These are phyloP conservation scores for Brachionichthys hirsutus DNA, from an alignment of 2,113 vertebrate genomes.

Conservation along the genomic window DNA sequence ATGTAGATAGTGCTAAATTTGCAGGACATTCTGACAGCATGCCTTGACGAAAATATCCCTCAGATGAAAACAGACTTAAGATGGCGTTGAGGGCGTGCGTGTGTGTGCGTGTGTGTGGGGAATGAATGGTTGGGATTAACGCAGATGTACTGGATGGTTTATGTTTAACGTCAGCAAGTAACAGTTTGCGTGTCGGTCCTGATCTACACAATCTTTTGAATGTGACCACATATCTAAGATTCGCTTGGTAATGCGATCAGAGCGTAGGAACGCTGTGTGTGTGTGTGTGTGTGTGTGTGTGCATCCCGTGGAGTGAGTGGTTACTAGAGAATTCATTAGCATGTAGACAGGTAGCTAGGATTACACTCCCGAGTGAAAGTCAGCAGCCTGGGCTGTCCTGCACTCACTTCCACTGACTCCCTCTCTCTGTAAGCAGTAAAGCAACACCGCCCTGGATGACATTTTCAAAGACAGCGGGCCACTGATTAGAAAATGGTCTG, in stretches of 20 bases:
- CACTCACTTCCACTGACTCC: slow-evolving; percentile 23
- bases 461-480: slow-evolving; percentile 73
- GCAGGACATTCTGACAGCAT: slow-evolving; percentile 62
- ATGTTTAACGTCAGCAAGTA: too few species aligned
- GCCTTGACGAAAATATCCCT: slow-evolving; percentile 50
- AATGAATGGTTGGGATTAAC: slow-evolving; percentile 1
- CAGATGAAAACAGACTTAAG: slow-evolving; percentile 60
- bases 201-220: slow-evolving; percentile 3
- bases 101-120: slow-evolving; percentile 5
- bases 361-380: slow-evolving; percentile 76
- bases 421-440: slow-evolving; percentile 49
- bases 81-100: not conserved
- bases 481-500: slow-evolving; percentile 80
- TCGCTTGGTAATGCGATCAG: slow-evolving; percentile 46
- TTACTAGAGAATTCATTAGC: slow-evolving; percentile 80
- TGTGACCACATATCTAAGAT: slow-evolving; percentile 31
- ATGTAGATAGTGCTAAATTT: slow-evolving; percentile 70
- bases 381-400: slow-evolving; percentile 58
- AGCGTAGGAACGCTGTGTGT: not conserved
- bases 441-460: slow-evolving; percentile 67
- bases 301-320: slow-evolving; percentile 58
- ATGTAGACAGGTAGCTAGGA: slow-evolving; percentile 76
- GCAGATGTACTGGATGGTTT: not conserved
- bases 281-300: slow-evolving; percentile 13
- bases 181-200: slow-evolving; percentile 1